phyloP scores from a whole-genome alignment of 1,140 invertebrate species.

The Drosophila persimilis region DNA sequence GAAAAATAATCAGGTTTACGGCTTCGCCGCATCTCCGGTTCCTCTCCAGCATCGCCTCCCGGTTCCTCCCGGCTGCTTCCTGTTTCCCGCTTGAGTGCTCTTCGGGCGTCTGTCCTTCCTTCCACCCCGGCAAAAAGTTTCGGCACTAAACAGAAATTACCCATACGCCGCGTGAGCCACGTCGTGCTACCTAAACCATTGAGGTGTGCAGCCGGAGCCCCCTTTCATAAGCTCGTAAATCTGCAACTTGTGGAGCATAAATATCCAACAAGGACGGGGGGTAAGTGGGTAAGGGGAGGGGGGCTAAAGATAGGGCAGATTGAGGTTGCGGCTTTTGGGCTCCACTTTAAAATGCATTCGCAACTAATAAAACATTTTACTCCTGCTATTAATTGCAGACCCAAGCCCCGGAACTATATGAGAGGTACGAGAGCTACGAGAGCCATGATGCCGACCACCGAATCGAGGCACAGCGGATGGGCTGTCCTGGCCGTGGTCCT shows the following conservation, averaged over 20 bases:
- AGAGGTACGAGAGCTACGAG: too few relatives aligned
- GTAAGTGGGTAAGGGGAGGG: not conserved
- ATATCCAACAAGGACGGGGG: constrained; percentile 25
- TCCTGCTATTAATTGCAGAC: constrained; percentile 53
- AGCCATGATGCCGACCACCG: constrained; percentile 47
- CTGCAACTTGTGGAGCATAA: constrained; percentile 68
- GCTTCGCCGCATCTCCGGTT: constrained; percentile 18
- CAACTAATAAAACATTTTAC: constrained; percentile 57
- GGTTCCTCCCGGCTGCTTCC: not conserved
- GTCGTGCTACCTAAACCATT: too few relatives aligned
- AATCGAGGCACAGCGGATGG: constrained; percentile 45
- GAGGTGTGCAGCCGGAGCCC: constrained; percentile 21
- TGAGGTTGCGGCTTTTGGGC: constrained; percentile 24
- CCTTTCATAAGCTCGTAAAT: constrained; percentile 71
- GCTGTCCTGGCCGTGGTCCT: constrained; percentile 41
- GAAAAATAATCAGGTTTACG: constrained; percentile 75
- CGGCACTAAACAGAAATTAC: constrained; percentile 74
- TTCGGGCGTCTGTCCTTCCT: constrained; percentile 56
- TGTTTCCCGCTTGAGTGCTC: constrained; percentile 61
- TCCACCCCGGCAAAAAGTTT: constrained; percentile 49
- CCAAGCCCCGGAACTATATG: not conserved
- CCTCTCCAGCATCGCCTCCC: constrained; percentile 8
- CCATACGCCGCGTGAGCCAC: constrained; percentile 70
- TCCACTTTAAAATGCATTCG: constrained; percentile 67
- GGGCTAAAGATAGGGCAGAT: not conserved